Evolutionary conservation across 2,888 invertebrate species (phyloP), one percentile per base, ranked within the genome.

Genomic region (Leucoma salicis): DNA sequence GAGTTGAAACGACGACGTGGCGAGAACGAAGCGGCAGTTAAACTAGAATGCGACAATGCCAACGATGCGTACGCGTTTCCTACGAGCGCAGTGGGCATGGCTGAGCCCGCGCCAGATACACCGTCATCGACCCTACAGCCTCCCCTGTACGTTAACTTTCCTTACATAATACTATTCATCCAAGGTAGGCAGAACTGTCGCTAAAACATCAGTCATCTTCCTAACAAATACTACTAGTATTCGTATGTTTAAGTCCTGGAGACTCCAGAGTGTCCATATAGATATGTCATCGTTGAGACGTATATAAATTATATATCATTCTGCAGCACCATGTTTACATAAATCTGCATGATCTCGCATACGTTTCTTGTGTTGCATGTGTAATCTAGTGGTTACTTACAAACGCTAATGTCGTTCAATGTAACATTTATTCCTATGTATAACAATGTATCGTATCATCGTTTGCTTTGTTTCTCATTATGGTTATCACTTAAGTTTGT

Each of bases 1-100:
- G 88, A 74, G 66, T 63, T 63, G 80, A 90, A 90, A 69, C 70
- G 89, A 50, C 91, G 91, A 66, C 88, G 91, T 32, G 91, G 92
- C 74, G 89, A 92, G 65, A 90, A 90, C 66, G 92, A 92, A 74
- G 82, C 92, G 76, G 92, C 92, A 62, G 92, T 94, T 62, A 94
- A 94, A 82, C 76, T 93, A 65, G 94, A 94, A 81, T 92, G 93
- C 66, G 94, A 94, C 71, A 92, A 94, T 68, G 92, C 93, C 32
- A 93, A 91, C 70, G 93, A 92, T 65, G 92, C 93, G 74, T 94
- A 93, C 79, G 87, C 92, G 55, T 94, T 93, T 78, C 91, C 92
- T 60, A 29, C 44, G 31, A 35, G 36, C 36, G 91, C 92, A 60
- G 81, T 86, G 34, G 75, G 74, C 43, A 75, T 76, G 46, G 66